These are phyloP conservation scores for Anguilla obscura DNA, from an alignment of 2,797 vertebrate genomes.

Conservation along the genomic window DNA sequence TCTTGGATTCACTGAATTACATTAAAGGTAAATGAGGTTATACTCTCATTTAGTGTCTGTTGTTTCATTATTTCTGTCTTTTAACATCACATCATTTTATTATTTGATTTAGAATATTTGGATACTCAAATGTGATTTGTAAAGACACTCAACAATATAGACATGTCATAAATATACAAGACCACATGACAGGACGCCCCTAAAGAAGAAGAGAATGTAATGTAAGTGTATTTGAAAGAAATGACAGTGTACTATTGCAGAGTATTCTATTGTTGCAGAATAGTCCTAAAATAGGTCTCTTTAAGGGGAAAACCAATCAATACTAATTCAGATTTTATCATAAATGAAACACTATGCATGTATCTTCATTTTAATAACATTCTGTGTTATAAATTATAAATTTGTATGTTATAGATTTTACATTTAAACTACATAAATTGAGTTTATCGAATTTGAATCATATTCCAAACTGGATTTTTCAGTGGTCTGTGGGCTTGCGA, in stretches of 20 bases:
- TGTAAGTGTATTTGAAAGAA: background rate
- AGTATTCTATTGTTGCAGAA: background rate
- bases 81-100: background rate
- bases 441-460: background rate
- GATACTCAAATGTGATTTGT: background rate
- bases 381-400: background rate
- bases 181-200: background rate
- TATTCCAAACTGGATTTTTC: background rate
- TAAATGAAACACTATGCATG: background rate
- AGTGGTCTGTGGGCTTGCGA: background rate
- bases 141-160: background rate
- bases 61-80: background rate
- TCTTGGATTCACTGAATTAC: constrained; percentile 84
- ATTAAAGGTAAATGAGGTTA: constrained; percentile 76
- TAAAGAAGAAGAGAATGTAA: background rate
- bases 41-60: constrained; percentile 4
- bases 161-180: background rate
- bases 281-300: background rate
- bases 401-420: background rate
- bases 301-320: background rate
- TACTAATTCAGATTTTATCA: background rate
- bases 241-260: background rate
- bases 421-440: background rate
- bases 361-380: background rate
- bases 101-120: background rate